Evolutionary conservation across 2,888 invertebrate species (phyloP).

Genomic region (Ligdia adustata): DNA sequence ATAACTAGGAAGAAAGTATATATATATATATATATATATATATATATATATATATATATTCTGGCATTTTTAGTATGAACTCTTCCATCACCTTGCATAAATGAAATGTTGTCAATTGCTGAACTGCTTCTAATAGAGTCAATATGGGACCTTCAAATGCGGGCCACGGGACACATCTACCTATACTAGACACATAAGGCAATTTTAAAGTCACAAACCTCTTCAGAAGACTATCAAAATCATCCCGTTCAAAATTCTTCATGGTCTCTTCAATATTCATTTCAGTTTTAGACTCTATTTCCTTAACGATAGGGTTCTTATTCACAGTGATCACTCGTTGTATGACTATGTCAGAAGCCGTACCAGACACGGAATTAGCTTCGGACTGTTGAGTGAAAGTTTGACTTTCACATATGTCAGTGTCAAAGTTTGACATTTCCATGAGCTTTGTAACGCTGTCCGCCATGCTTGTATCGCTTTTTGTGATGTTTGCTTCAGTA

Average conservation of each 20-base stretch:
- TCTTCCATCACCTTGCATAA: too few species aligned
- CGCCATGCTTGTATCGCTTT: background rate
- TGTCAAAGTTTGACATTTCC: background rate
- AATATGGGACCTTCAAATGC: too few species aligned
- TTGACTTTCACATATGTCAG: background rate
- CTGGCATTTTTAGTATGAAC: too few species aligned
- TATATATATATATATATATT: too few species aligned
- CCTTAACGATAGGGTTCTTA: background rate
- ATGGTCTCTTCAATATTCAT: conserved; percentile 60
- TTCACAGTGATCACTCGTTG: background rate
- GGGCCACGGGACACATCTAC: too few species aligned
- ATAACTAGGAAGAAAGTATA: too few species aligned
- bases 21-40: too few species aligned
- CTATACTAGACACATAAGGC: too few species aligned
- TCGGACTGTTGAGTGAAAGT: background rate
- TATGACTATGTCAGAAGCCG: background rate
- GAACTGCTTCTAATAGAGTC: too few species aligned
- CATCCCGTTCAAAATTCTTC: conserved; percentile 55
- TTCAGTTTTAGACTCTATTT: conserved; percentile 22
- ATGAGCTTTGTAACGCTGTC: background rate
- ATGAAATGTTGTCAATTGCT: too few species aligned
- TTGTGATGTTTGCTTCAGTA: conserved; percentile 1
- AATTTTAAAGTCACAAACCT: conserved; percentile 38
- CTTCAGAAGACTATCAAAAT: conserved; percentile 52
- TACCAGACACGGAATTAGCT: too few species aligned